phyloP scores from a whole-genome alignment of 2,888 invertebrate genomes.

The Horisme vitalbata region DNA sequence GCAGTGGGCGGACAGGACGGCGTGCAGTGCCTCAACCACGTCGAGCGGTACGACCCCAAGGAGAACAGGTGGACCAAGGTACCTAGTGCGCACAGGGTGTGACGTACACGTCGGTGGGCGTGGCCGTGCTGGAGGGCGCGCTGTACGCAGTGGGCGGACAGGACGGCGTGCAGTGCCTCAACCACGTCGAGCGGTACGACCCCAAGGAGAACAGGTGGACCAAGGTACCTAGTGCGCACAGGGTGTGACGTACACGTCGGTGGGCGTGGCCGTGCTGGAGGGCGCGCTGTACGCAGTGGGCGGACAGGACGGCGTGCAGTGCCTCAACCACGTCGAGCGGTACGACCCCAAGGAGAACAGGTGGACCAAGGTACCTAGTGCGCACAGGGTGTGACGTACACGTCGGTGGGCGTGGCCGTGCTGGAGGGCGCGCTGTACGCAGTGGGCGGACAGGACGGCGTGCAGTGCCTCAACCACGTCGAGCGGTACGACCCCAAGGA shows the following conservation, averaged over 20 bases:
- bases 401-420: constrained; percentile 98
- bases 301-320: constrained; percentile 98
- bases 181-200: constrained; percentile 99
- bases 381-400: no score
- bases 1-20: constrained; percentile 99
- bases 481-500: constrained; percentile 99
- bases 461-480: constrained; percentile 97
- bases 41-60: constrained; percentile 99
- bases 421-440: constrained; percentile 96
- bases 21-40: constrained; percentile 97
- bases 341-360: constrained; percentile 99
- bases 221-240: constrained; percentile 38
- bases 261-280: constrained; percentile 98
- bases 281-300: constrained; percentile 97
- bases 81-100: not conserved
- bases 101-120: constrained; percentile 98
- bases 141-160: constrained; percentile 98
- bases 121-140: constrained; percentile 97
- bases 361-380: constrained; percentile 84
- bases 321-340: constrained; percentile 98
- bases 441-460: constrained; percentile 98
- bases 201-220: constrained; percentile 97
- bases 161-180: constrained; percentile 97
- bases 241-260: no score
- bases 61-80: constrained; percentile 92